Evolutionary conservation across 2,888 invertebrate species (phyloP).

Genomic region (Rosalia funebris): DNA sequence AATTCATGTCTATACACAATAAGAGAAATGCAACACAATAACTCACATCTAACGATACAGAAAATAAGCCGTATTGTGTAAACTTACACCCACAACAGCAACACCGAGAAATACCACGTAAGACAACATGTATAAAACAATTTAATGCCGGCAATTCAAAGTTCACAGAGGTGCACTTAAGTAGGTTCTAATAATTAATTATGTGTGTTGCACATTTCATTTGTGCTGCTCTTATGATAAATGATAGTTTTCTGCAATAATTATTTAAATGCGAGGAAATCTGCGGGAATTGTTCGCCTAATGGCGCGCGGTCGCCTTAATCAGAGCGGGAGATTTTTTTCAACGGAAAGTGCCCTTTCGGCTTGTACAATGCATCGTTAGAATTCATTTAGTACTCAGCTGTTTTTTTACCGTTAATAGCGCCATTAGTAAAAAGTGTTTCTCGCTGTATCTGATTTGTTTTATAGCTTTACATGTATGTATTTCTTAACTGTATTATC

Average conservation of each 20-base stretch:
- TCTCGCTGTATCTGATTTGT: too few relatives aligned
- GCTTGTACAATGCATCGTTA: neutral
- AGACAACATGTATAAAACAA: conserved; percentile 11
- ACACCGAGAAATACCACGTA: neutral
- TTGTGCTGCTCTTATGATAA: conserved; percentile 23
- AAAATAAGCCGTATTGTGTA: conserved; percentile 24
- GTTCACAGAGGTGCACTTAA: conserved; percentile 28
- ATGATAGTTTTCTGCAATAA: conserved; percentile 15
- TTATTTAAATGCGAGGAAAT: conserved; percentile 19
- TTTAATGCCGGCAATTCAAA: conserved; percentile 26
- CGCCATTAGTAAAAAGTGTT: too few relatives aligned
- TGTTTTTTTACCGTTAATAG: too few relatives aligned
- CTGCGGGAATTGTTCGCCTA: conserved; percentile 13
- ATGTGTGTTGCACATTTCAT: conserved; percentile 23
- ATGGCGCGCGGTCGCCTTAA: conserved; percentile 3
- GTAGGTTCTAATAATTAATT: conserved; percentile 29
- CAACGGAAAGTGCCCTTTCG: neutral
- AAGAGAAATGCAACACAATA: conserved; percentile 21
- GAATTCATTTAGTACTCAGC: neutral
- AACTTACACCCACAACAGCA: conserved; percentile 21
- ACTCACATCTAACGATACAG: conserved; percentile 28
- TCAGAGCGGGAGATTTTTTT: neutral
- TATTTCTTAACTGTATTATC: too few relatives aligned
- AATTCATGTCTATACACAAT: conserved; percentile 19
- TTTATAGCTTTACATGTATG: too few relatives aligned